Evolutionary conservation across 2,113 vertebrate genomes (phyloP), one percentile per base, ranked within the genome.

Genomic region (Mobula birostris): DNA sequence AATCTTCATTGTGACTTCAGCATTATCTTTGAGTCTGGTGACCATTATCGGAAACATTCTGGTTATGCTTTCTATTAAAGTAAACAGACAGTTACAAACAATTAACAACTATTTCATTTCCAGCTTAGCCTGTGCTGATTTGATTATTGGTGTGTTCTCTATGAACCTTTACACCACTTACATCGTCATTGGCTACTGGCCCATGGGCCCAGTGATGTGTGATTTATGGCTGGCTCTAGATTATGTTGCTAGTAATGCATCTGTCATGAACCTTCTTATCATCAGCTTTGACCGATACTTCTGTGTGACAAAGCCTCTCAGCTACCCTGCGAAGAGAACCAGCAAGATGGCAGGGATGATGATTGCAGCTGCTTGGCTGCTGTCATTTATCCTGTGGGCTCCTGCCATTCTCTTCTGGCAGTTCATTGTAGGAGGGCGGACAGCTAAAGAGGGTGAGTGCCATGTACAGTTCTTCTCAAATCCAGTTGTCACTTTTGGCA

Each of bases 311-410:
- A 99, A 99, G 95, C 99, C 99, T 5, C 98, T 99, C 95, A 98
- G 98, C 3, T 99, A 99, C 32, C 99, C 99, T 0, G 98, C 99
- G 94, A 99, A 98, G 97, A 94, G 99, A 95, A 99, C 99, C 95
- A 99, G 98, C 21, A 99, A 99, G 96, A 99, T 99, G 98, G 99
- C 99, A 7, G 99, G 99, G 7, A 98, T 99, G 98, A 99, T 99
- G 99, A 99, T 99, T 0, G 98, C 99, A 0, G 98, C 97, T 0
- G 99, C 99, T 1, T 99, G 99, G 99, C 98, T 99, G 85, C 96
- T 99, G 56, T 99, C 98, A n/a, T 99, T 99, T 94, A 97, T 99
- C 95, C 97, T 99, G 48, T 99, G 99, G 99, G 99, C 99, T 0
- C 99, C 99, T 0, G 99, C 99, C 93, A 99, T 99, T 94, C 98